Base-by-base conservation (phyloP, 1,140 invertebrate genomes). In the Eubasilissa regina region DNA sequence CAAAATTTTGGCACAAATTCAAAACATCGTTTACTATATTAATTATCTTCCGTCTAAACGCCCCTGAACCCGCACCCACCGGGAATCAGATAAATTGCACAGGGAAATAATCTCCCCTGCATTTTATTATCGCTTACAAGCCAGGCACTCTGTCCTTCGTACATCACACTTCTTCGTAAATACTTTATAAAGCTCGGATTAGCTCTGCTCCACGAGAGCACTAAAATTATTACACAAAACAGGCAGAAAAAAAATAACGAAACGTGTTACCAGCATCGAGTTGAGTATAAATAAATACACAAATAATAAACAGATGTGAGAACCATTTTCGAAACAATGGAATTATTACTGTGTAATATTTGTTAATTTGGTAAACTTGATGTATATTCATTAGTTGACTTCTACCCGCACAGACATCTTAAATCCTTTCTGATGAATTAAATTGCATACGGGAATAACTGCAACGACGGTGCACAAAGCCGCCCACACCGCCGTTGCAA, bases 51-150 rank as follows among this genome's bases (percentile, higher is more conserved):
- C 64, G 44, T 68, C 13, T 17, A 47, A 68, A 68, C 15, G 64
- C 15, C 19, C 35, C 64, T 66, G 44, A n/a, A 45, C 15, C 43
- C 45, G 15, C 17, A 47, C 64, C 11, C 64, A 15, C 64, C 25
- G 64, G 64, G n/a, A 3, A 48, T 12, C 8, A 17, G 15, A 45
- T 68, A 19, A 68, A 48, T 68, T 68, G 21, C 64, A 45, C 9
- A 6, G 15, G 44, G 13, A 11, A 15, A 68, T 68, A 45, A 68
- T 68, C 25, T 48, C 44, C 44, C 64, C 21, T 19, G 64, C 64
- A 68, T 68, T 68, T 45, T 47, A 68, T 44, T 68, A 68, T 47
- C 17, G 64, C 64, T 68, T 10, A 48, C 19, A 47, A 70, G 19
- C 66, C 66, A 19, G 45, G 17, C 45, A 48, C 9, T n/a, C n/a